Evolutionary conservation across 2,797 vertebrate species (phyloP).

Genomic region (Crenuchus spilurus): DNA sequence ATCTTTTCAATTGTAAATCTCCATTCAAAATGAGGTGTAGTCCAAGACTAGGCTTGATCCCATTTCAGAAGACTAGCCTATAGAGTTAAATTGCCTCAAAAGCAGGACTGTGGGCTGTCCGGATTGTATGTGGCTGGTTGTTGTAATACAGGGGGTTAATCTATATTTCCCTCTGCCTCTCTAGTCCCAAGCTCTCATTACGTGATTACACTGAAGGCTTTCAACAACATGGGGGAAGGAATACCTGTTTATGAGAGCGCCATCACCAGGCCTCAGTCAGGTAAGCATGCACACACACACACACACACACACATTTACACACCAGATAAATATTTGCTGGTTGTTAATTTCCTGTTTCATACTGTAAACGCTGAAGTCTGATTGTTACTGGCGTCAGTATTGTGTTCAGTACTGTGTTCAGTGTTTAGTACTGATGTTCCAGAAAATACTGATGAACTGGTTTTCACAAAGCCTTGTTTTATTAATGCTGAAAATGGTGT

Average conservation of each 20-base stretch:
- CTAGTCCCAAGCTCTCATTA: conserved; percentile 96
- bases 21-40: no score
- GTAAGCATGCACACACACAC: conserved; percentile 61
- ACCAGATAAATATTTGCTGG: not conserved
- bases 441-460: no score
- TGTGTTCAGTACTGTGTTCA: no score
- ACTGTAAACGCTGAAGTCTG: no score
- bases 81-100: no score
- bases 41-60: no score
- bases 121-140: no score
- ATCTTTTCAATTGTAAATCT: no score
- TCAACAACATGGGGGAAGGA: conserved; percentile 95
- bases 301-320: not conserved
- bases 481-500: not conserved
- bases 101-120: no score
- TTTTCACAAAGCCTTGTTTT: not conserved
- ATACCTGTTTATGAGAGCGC: conserved; percentile 97
- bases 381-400: no score
- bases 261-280: conserved; percentile 91
- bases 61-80: no score
- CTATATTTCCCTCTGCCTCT: conserved; percentile 12
- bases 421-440: no score
- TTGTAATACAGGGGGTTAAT: not conserved
- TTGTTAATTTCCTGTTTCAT: not conserved
- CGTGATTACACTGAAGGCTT: conserved; percentile 96